Evolutionary conservation across 2,113 vertebrate species (phyloP).

Genomic region (Poeciliopsis prolifica): DNA sequence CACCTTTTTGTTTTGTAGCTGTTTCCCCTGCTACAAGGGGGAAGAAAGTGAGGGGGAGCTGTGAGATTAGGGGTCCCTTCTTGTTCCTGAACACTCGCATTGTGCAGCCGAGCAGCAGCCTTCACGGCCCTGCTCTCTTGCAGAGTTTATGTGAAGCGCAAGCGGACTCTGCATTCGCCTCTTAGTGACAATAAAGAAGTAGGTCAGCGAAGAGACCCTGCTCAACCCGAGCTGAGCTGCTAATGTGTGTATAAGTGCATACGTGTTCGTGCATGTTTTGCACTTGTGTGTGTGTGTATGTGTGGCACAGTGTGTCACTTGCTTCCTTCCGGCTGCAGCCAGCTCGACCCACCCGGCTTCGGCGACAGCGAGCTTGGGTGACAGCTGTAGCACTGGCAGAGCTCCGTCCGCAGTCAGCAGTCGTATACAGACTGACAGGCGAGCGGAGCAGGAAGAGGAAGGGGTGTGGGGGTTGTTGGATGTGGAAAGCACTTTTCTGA

Average conservation of each 20-base stretch:
- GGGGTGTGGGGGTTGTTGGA: background rate
- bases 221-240: slow-evolving; percentile 55
- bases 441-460: background rate
- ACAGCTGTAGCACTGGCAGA: slow-evolving; percentile 27
- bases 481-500: slow-evolving; percentile 13
- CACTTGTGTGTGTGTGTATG: slow-evolving; percentile 28
- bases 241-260: slow-evolving; percentile 6
- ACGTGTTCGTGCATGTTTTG: slow-evolving; percentile 2
- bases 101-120: slow-evolving; percentile 5
- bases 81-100: slow-evolving; percentile 45
- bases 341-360: slow-evolving; percentile 63
- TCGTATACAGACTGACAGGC: slow-evolving; percentile 45
- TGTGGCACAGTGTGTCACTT: slow-evolving; percentile 55
- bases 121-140: slow-evolving; percentile 12
- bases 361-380: slow-evolving; percentile 16
- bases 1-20: slow-evolving; percentile 38
- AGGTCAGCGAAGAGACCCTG: slow-evolving; percentile 71
- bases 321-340: slow-evolving; percentile 66
- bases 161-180: slow-evolving; percentile 40
- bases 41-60: background rate
- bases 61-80: slow-evolving; percentile 24
- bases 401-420: slow-evolving; percentile 57
- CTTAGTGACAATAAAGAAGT: slow-evolving; percentile 66
- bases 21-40: slow-evolving; percentile 43
- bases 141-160: slow-evolving; percentile 32